These are phyloP conservation scores for Danaus melanippus DNA, from an alignment of 1,140 invertebrate species.

Conservation along the genomic window DNA sequence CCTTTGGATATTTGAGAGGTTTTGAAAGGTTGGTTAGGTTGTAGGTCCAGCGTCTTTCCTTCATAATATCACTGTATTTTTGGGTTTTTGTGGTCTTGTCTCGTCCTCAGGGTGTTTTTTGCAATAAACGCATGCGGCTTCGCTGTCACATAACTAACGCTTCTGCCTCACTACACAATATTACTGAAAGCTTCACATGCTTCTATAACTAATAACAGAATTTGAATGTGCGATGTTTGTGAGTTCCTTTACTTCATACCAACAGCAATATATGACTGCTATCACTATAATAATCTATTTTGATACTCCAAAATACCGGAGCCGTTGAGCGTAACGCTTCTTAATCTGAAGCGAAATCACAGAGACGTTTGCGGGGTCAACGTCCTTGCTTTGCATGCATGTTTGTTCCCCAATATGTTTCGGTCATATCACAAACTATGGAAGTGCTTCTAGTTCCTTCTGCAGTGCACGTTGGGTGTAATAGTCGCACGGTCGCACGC, in stretches of 20 bases:
- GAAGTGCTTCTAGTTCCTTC: conserved; percentile 4
- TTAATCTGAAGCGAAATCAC: conserved; percentile 14
- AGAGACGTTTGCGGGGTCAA: conserved; percentile 16
- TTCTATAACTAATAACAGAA: conserved; percentile 31
- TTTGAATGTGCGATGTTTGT: conserved; percentile 57
- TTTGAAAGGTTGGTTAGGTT: conserved; percentile 39
- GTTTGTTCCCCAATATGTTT: conserved; percentile 9
- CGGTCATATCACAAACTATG: conserved; percentile 4
- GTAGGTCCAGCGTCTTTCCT: conserved; percentile 44
- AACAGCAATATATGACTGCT: conserved; percentile 51
- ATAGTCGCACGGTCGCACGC: conserved; percentile 47
- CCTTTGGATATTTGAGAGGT: conserved; percentile 23
- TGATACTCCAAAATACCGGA: conserved; percentile 21
- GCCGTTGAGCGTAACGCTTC: conserved; percentile 23
- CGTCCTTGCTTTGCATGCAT: conserved; percentile 24
- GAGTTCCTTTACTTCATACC: conserved; percentile 29
- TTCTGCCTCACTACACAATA: not conserved
- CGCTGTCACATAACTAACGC: conserved; percentile 1
- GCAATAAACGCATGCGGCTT: conserved; percentile 10
- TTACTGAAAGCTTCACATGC: conserved; percentile 13
- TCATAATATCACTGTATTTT: conserved; percentile 16
- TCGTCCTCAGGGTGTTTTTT: conserved; percentile 7
- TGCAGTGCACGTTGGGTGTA: conserved; percentile 25
- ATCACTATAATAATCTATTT: conserved; percentile 28
- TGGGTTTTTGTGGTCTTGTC: conserved; percentile 10